phyloP scores from a whole-genome alignment of 1,140 invertebrate genomes.

The Ruditapes philippinarum region DNA sequence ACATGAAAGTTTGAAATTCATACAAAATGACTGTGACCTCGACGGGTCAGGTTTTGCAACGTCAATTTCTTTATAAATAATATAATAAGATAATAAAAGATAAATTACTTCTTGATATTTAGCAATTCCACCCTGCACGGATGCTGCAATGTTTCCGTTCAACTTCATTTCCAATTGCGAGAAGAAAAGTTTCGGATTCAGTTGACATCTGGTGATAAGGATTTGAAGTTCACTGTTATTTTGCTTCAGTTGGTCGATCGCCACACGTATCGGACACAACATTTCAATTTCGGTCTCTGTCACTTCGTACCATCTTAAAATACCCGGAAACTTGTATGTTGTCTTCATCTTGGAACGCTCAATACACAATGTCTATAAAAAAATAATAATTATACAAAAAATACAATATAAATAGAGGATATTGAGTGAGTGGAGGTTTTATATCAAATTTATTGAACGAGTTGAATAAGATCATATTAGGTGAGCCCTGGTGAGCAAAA shows the following conservation, averaged over 20 bases:
- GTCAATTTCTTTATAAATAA: no score
- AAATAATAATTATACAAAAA: background rate
- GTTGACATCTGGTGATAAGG: conserved; percentile 68
- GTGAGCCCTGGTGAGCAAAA: no score
- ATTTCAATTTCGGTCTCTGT: conserved; percentile 67
- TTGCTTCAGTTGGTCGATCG: conserved; percentile 79
- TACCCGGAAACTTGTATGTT: conserved; percentile 82
- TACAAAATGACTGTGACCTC: no score
- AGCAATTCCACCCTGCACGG: conserved; percentile 82
- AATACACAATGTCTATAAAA: conserved; percentile 81
- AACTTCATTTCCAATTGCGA: conserved; percentile 93
- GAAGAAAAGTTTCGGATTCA: conserved; percentile 65
- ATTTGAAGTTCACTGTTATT: conserved; percentile 78
- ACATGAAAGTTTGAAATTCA: no score
- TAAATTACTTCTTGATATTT: conserved; percentile 85
- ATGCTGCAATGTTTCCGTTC: conserved; percentile 82
- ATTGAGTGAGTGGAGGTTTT: no score
- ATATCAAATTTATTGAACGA: no score
- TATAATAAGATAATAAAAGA: no score
- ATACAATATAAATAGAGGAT: no score
- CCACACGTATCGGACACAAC: conserved; percentile 79
- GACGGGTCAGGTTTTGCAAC: no score
- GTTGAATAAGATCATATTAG: background rate
- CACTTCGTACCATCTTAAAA: conserved; percentile 85
- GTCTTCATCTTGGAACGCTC: conserved; percentile 81